These are phyloP conservation scores for Entomobrya proxima DNA, from an alignment of 2,888 invertebrate species.

Conservation along the genomic window DNA sequence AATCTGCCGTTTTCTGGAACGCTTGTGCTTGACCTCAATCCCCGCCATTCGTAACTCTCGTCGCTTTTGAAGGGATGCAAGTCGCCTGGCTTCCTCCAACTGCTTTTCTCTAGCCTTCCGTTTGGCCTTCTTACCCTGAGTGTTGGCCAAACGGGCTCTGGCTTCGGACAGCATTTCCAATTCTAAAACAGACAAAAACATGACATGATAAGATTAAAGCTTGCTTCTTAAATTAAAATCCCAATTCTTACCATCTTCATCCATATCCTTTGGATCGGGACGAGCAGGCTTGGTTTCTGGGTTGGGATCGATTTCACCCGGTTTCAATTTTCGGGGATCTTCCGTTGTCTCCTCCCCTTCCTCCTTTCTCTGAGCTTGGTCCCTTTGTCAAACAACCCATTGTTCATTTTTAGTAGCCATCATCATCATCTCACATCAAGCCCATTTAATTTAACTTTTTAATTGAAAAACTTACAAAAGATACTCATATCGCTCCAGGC, in stretches of 20 bases:
- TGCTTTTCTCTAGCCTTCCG: conserved; percentile 98
- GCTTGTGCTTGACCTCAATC: conserved; percentile 81
- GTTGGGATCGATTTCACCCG: conserved; percentile 99
- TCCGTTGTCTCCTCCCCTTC: conserved; percentile 94
- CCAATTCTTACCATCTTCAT: conserved; percentile 97
- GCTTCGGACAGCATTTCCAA: conserved; percentile 99
- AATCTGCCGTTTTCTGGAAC: conserved; percentile 86
- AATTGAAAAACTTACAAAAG: conserved; percentile 85
- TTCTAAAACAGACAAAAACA: too few species aligned
- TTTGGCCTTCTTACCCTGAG: conserved; percentile 96
- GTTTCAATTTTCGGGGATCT: conserved; percentile 97
- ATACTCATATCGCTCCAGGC: conserved; percentile 97
- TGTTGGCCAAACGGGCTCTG: conserved; percentile 97
- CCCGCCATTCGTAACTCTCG: conserved; percentile 98
- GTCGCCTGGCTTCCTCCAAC: conserved; percentile 95
- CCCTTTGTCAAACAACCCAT: conserved; percentile 80
- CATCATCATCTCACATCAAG: too few species aligned
- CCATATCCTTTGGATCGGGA: conserved; percentile 99
- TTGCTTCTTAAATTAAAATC: too few species aligned
- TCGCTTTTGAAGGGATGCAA: conserved; percentile 97
- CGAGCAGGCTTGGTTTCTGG: conserved; percentile 99
- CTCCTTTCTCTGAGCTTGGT: conserved; percentile 97
- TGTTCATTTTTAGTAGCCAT: background rate
- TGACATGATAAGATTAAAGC: background rate
- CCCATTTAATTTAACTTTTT: too few species aligned